Conservation (phyloP, 2,888 invertebrate species). For the Nesidiocoris tenuis region DNA sequence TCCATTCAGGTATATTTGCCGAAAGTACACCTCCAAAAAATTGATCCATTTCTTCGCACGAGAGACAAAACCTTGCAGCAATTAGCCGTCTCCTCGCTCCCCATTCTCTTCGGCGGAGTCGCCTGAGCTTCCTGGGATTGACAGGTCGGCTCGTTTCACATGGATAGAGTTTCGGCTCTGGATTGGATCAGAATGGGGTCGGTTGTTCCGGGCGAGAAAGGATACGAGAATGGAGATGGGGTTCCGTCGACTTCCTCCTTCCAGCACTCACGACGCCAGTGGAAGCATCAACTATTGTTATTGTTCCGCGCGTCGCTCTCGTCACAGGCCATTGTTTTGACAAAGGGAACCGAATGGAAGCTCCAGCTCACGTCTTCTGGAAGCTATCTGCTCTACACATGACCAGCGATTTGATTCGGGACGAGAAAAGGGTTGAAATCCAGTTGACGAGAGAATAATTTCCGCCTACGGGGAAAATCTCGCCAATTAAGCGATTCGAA, state of each 20-base stretch:
- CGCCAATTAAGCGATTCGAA: no score
- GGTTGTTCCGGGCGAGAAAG: no score
- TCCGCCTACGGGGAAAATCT: no score
- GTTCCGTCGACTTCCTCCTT: slow-evolving; percentile 14
- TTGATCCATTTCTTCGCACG: no score
- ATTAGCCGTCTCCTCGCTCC: not conserved
- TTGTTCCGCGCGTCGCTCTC: slow-evolving; percentile 10
- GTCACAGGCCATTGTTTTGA: slow-evolving; percentile 14
- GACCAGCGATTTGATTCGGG: not conserved
- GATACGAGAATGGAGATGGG: slow-evolving; percentile 12
- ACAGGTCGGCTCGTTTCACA: slow-evolving; percentile 40
- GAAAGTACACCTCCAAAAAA: no score
- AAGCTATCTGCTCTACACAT: not conserved
- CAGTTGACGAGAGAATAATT: no score
- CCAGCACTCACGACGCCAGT: not conserved
- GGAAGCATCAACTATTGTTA: slow-evolving; percentile 1
- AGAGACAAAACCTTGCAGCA: not conserved
- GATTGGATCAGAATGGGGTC: not conserved
- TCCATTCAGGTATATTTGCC: no score
- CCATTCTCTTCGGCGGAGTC: slow-evolving; percentile 23
- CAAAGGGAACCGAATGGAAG: slow-evolving; percentile 3
- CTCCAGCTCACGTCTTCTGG: not conserved
- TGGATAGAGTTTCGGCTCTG: slow-evolving; percentile 32
- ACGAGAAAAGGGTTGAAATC: not conserved
- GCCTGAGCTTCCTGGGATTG: slow-evolving; percentile 30